Percentiles rank a stretch among this genome's conserved stretches.
Evolutionary conservation across 2,888 invertebrate genomes (phyloP).

Genomic region (Lithophane leautieri): DNA sequence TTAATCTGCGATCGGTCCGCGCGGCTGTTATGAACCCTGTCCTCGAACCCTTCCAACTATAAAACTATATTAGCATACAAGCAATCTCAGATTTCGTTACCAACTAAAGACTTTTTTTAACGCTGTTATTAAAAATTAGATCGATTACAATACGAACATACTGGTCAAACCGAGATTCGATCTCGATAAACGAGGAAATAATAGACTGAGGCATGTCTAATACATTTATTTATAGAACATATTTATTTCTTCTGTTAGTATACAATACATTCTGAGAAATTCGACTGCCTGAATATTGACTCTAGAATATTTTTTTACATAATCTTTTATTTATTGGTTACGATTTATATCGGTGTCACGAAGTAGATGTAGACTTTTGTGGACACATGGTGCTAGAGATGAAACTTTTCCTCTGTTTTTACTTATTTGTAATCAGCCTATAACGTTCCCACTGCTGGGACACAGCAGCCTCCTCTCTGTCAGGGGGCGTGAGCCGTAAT

Average conservation of each 20-base stretch:
- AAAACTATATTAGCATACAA: background rate
- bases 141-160: slow-evolving; percentile 67
- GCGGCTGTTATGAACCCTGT: too few species aligned
- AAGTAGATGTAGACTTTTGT: slow-evolving; percentile 14
- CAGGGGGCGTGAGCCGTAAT: background rate
- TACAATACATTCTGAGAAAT: slow-evolving; percentile 40
- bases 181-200: slow-evolving; percentile 77
- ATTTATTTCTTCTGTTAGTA: slow-evolving; percentile 72
- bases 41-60: background rate
- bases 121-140: slow-evolving; percentile 43
- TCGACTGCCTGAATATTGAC: slow-evolving; percentile 21
- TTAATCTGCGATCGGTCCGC: too few species aligned
- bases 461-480: background rate
- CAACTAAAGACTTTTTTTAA: background rate
- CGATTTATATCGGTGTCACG: slow-evolving; percentile 10
- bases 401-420: background rate
- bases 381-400: background rate
- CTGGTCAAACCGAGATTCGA: slow-evolving; percentile 68
- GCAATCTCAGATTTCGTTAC: background rate
- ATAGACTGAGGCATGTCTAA: slow-evolving; percentile 69
- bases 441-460: background rate
- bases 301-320: slow-evolving; percentile 25
- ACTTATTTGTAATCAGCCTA: background rate
- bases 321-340: slow-evolving; percentile 18
- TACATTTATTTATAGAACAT: slow-evolving; percentile 70